Base-by-base conservation (phyloP, 2,888 invertebrate genomes). In the Pterostichus niger region DNA sequence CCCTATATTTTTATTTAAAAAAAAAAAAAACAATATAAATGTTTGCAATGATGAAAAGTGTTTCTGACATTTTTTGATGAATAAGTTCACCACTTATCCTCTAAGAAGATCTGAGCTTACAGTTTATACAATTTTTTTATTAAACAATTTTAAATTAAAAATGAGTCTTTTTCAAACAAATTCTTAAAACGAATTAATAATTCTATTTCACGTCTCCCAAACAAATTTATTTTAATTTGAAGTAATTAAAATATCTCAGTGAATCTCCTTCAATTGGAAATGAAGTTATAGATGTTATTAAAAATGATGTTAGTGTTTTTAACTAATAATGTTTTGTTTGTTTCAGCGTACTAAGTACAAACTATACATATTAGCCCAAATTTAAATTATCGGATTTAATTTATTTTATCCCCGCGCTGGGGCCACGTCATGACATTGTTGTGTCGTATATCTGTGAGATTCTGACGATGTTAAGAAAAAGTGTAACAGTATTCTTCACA, bases 261-360 rank as follows among this genome's bases (percentile, higher is more conserved):
- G n/a, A n/a, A n/a, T n/a, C n/a, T n/a, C n/a, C n/a, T n/a, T n/a
- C n/a, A n/a, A n/a, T n/a, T n/a, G n/a, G n/a, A n/a, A n/a, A n/a
- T n/a, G n/a, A n/a, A n/a, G n/a, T n/a, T n/a, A n/a, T n/a, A 44
- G 44, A 44, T 7, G 11, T 2, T 44, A 44, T 17, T 44, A 4
- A 44, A 44, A 52, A 24, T 24, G 24, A 24, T 24, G 24, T 24
- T 24, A 2, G 24, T 24, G 24, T 24, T 6, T 52, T n/a, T 52
- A 79, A 40, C 64, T 73, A 44, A 77, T 73, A 6, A 10, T 40
- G 44, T 71, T 40, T 71, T 85, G 40, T 85, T 59, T 87, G 84
- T 90, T 89, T 76, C 87, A 90, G 90, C 89, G 89, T 89, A 90
- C 89, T 83, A 77, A 54, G 83, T 83, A 68, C 83, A 76, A 76